These are phyloP conservation scores for Catharus minimus DNA, from an alignment of 2,113 vertebrate species.

Conservation along the genomic window DNA sequence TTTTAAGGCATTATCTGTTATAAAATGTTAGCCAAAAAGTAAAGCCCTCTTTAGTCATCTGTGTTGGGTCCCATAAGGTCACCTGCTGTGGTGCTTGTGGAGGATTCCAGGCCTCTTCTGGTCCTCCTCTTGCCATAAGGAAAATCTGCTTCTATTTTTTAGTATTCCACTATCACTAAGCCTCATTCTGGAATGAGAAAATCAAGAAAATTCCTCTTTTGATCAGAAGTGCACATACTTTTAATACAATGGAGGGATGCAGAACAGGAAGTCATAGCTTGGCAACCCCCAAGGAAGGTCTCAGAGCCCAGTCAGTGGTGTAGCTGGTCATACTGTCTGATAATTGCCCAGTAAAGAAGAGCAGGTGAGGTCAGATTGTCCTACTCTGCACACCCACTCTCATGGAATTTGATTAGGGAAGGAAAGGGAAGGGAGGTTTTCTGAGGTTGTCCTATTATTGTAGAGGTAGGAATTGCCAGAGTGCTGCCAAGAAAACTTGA, in stretches of 20 bases:
- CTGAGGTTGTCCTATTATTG: not conserved
- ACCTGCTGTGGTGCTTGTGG: not conserved
- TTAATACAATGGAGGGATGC: not conserved
- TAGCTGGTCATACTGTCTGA: not conserved
- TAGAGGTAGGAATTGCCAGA: not conserved
- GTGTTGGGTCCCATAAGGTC: not conserved
- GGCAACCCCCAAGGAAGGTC: not conserved
- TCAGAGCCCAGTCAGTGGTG: not conserved
- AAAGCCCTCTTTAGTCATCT: not conserved
- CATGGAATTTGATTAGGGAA: not conserved
- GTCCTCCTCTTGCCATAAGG: not conserved
- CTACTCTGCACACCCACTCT: not conserved
- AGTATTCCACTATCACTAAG: not conserved
- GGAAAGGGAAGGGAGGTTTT: not conserved
- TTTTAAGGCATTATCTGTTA: not conserved
- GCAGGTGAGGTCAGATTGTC: not conserved
- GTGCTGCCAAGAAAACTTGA: not conserved
- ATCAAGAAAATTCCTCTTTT: not conserved
- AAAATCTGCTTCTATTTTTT: not conserved
- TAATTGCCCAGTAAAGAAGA: not conserved
- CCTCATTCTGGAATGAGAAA: not conserved
- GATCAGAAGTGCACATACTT: not conserved
- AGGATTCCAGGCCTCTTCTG: not conserved
- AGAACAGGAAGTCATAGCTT: not conserved
- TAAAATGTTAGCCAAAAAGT: not conserved